phyloP scores from a whole-genome alignment of 2,888 invertebrate genomes.

The Aporophyla lueneburgensis region DNA sequence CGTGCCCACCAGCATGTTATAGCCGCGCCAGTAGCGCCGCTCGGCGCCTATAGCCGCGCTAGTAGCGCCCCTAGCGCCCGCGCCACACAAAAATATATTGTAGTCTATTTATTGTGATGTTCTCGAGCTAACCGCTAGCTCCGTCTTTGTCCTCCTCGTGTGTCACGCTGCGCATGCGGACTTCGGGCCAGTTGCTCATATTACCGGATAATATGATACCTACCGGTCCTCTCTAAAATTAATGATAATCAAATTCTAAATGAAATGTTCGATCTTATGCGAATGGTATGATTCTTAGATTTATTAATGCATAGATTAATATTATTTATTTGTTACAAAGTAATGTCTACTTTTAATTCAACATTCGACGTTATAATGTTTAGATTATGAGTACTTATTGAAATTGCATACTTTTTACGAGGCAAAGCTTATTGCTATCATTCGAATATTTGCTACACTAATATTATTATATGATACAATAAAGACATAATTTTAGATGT shows the following conservation, averaged over 20 bases:
- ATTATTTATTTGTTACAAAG: constrained; percentile 84
- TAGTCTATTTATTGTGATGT: constrained; percentile 89
- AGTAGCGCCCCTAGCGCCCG: constrained; percentile 52
- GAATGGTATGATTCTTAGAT: constrained; percentile 80
- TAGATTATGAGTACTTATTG: constrained; percentile 82
- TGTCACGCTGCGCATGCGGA: constrained; percentile 45
- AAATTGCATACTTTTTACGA: constrained; percentile 76
- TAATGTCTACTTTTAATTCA: constrained; percentile 80
- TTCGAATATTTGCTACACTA: constrained; percentile 75
- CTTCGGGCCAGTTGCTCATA: constrained; percentile 76
- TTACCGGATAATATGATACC: constrained; percentile 78
- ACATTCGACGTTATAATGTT: constrained; percentile 73
- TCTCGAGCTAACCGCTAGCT: constrained; percentile 30
- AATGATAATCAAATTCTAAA: constrained; percentile 83
- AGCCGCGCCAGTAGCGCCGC: constrained; percentile 66
- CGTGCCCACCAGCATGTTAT: too few relatives aligned
- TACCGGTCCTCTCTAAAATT: constrained; percentile 73
- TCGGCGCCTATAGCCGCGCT: constrained; percentile 81
- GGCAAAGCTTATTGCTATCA: constrained; percentile 74
- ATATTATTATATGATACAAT: constrained; percentile 71
- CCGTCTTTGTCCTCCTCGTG: constrained; percentile 35
- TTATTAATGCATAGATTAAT: constrained; percentile 79
- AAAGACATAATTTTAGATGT: constrained; percentile 79
- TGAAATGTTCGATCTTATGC: constrained; percentile 81
- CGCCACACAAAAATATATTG: constrained; percentile 68